Evolutionary conservation across 2,113 vertebrate species (phyloP), one percentile per base, ranked within the genome.

Genomic region (Toxotes chatareus): DNA sequence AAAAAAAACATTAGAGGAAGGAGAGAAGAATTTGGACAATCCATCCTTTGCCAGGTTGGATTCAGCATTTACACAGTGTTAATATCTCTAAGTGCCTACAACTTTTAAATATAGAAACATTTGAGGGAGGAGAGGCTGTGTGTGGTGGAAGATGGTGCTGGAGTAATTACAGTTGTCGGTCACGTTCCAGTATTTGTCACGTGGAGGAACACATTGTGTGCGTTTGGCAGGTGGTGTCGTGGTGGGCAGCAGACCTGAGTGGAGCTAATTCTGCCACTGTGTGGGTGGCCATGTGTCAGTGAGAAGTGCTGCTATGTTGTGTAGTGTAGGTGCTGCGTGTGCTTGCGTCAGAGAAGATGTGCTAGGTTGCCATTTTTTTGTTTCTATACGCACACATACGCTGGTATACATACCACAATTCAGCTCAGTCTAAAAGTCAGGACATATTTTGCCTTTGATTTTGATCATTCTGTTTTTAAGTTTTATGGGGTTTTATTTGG

Each of bases 191-290:
- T 65, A 4, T 73, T 73, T n/a, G 44, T 79, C 56, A 62, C 11
- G 4, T 59, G 31, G 4, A 42, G 38, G 38, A 71, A 44, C 61
- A 27, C 70, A 47, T 61, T 40, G 36, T 76, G 74, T 61, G 70
- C 74, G 55, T 79, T 72, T 79, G 76, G 73, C 85, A 84, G 84
- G 75, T 65, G 40, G 59, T 60, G 74, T 80, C 59, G 38, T 78
- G 72, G 80, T 89, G 85, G 76, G 88, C 75, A 68, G 73, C 64
- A 62, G 86, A 88, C 81, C 84, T 80, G 86, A 88, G 88, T 75
- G 79, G 56, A 88, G 85, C 90, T 92, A 92, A 91, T 90, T 89
- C 85, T 92, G 90, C 84, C 65, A 17, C 79, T 81, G 89, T 63
- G 89, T 92, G 87, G 87, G 93, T 49, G 84, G 90, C 83, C 86